Evolutionary conservation across 2,888 invertebrate genomes (phyloP).

Genomic region (Trichopria drosophilae): DNA sequence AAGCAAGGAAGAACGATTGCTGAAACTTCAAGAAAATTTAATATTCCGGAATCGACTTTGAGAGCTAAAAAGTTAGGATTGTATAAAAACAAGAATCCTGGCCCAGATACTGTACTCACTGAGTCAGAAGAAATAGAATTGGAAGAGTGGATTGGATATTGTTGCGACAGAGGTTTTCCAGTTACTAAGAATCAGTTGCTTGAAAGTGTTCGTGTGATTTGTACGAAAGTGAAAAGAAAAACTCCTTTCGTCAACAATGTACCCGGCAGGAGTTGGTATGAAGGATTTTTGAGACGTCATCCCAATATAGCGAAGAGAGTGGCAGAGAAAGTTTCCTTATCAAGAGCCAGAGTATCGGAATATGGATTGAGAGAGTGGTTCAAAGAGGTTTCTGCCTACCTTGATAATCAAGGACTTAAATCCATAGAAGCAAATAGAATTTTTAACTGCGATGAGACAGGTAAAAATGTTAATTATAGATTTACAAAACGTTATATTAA

Average conservation of each 20-base stretch:
- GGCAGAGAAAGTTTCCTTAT: constrained; percentile 34
- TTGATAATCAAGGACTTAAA: too few species aligned
- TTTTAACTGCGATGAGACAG: too few species aligned
- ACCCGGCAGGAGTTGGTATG: constrained; percentile 34
- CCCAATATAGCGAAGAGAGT: too few species aligned
- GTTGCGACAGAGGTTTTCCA: constrained; percentile 27
- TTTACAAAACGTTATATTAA: too few species aligned
- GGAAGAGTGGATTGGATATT: constrained; percentile 28
- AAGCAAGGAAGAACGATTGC: constrained; percentile 13
- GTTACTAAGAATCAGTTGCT: constrained; percentile 28
- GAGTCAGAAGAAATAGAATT: constrained; percentile 27
- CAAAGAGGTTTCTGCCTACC: too few species aligned
- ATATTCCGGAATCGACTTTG: constrained; percentile 25
- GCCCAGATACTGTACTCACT: constrained; percentile 24
- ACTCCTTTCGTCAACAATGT: constrained; percentile 27
- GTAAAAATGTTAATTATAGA: too few species aligned
- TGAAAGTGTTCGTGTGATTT: constrained; percentile 26
- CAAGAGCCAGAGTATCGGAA: constrained; percentile 33
- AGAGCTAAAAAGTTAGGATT: constrained; percentile 16
- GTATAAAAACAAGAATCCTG: constrained; percentile 18
- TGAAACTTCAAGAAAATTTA: constrained; percentile 16
- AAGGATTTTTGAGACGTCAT: constrained; percentile 32
- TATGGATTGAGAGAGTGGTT: too few species aligned
- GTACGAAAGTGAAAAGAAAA: constrained; percentile 22
- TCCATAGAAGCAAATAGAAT: too few species aligned